Evolutionary conservation across 2,888 invertebrate species (phyloP).

Genomic region (Euzophera pinguis): DNA sequence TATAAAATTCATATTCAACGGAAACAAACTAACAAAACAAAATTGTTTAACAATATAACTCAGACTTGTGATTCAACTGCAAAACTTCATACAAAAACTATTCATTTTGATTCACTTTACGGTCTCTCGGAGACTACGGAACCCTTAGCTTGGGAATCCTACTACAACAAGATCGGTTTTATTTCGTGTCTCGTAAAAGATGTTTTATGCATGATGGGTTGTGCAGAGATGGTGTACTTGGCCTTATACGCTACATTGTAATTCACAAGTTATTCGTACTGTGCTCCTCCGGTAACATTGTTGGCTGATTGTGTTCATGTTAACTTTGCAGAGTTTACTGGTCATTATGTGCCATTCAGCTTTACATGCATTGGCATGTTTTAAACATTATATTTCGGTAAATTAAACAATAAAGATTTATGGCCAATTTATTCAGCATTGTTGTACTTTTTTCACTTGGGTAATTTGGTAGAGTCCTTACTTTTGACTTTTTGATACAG

Average conservation of each 20-base stretch:
- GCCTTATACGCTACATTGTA: conserved; percentile 21
- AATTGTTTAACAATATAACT: too few relatives aligned
- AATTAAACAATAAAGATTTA: conserved; percentile 6
- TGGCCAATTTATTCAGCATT: neutral
- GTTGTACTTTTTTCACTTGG: neutral
- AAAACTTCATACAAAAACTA: too few relatives aligned
- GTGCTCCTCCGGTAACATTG: conserved; percentile 15
- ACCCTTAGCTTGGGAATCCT: too few relatives aligned
- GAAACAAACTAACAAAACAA: too few relatives aligned
- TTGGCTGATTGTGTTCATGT: conserved; percentile 17
- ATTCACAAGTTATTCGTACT: conserved; percentile 8
- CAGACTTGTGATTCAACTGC: too few relatives aligned
- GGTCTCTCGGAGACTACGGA: too few relatives aligned
- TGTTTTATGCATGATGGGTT: conserved; percentile 24
- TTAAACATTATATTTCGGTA: conserved; percentile 8
- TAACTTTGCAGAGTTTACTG: neutral
- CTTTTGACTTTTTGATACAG: too few relatives aligned
- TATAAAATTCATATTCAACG: too few relatives aligned
- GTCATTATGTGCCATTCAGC: conserved; percentile 1
- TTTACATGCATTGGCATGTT: conserved; percentile 5
- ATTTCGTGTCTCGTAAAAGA: conserved; percentile 18
- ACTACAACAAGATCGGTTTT: too few relatives aligned
- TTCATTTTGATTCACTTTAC: too few relatives aligned
- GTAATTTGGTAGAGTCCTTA: neutral
- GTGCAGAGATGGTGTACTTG: conserved; percentile 22